Conservation (phyloP, 2,888 invertebrate species). For the Plemyria rubiginata region DNA sequence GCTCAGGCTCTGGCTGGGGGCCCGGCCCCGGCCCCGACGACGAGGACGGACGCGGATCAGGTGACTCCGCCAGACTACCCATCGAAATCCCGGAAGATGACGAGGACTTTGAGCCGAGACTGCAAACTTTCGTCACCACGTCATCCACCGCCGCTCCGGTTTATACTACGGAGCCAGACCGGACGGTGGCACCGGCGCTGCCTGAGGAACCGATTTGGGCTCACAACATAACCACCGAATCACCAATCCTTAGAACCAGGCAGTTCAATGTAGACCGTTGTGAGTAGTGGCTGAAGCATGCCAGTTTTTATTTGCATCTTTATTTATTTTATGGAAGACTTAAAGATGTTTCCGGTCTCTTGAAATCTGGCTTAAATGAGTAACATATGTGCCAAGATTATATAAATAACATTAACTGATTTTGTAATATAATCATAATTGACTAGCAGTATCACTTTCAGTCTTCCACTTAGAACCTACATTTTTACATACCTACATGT, state of each 20-base stretch:
- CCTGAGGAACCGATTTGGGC: constrained; percentile 39
- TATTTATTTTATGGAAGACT: constrained; percentile 49
- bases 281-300: constrained; percentile 84
- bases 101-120: constrained; percentile 70
- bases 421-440: too few relatives aligned
- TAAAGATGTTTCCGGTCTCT: constrained; percentile 28
- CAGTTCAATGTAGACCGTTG: constrained; percentile 74
- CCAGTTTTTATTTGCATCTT: constrained; percentile 75
- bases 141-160: constrained; percentile 36
- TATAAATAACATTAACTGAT: too few relatives aligned
- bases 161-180: constrained; percentile 37
- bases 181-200: constrained; percentile 32
- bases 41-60: constrained; percentile 86
- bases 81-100: constrained; percentile 69
- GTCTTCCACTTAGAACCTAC: constrained; percentile 32
- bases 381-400: background rate
- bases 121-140: constrained; percentile 32
- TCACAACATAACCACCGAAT: constrained; percentile 48
- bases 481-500: constrained; percentile 21
- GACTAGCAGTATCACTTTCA: constrained; percentile 19
- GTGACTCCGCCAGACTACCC: constrained; percentile 58
- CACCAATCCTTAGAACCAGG: constrained; percentile 59
- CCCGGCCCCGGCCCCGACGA: constrained; percentile 89
- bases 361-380: background rate
- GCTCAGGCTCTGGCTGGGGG: constrained; percentile 93